Base-by-base conservation (phyloP, 2,888 invertebrate genomes). In the Dasysyrphus albostriatus region DNA sequence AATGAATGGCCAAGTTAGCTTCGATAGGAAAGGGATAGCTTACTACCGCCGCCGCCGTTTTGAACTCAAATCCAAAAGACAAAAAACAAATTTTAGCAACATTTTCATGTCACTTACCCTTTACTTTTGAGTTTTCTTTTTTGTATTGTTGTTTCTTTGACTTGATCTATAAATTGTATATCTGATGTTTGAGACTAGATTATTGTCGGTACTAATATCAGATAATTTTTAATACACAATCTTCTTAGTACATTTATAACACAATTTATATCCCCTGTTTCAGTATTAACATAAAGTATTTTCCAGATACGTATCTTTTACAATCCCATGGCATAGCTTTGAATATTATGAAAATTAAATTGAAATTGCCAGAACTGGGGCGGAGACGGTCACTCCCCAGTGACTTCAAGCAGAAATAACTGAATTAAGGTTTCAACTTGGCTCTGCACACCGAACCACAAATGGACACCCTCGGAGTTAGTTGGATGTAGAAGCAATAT, bases 351-450 rank as follows among this genome's bases (percentile, higher is more conserved):
- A 69, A 88, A 89, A 83, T 88, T 89, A 88, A 89, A 90, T 90
- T 91, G 88, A 89, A 91, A 90, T 90, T 90, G 19, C 65, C 24
- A 51, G n/a, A 63, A 12, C 42, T 9, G 56, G 7, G 49, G 47
- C n/a, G 34, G 34, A 1, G 6, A 39, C 29, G 61, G 90, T 90
- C 88, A 89, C 90, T 90, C 73, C 58, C 51, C 44, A 89, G 88
- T 89, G 90, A 89, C 88, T 90, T 89, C 77, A 82, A 74, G 42
- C 44, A 73, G 73, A 81, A 77, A 65, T 61, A 81, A 85, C 67
- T 34, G 59, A 81, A 81, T 81, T 76, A 80, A 77, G 39, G 47
- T 54, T 59, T 61, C 54, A 69, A 42, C 51, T 69, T n/a, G 32
- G 9, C 39, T 42, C 59, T 34, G 10, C 49, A 39, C n/a, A 39